These are phyloP conservation scores for Trachurus trachurus DNA, from an alignment of 2,797 vertebrate species.

Conservation along the genomic window DNA sequence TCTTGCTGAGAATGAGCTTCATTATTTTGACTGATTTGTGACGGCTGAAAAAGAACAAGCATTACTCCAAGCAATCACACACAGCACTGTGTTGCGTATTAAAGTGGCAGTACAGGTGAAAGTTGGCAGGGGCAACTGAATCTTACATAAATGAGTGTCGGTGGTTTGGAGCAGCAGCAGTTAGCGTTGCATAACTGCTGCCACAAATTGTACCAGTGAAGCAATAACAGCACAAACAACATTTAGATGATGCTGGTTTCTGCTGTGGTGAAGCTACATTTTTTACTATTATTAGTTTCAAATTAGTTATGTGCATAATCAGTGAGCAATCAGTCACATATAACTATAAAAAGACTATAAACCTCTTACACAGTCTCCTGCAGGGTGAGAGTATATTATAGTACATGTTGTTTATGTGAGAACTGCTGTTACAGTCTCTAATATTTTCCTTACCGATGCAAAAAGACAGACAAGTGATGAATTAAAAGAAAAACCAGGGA, in stretches of 20 bases:
- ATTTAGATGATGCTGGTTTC: constrained; percentile 9
- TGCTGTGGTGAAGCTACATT: not conserved
- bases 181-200: constrained; percentile 33
- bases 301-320: not conserved
- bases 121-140: constrained; percentile 22
- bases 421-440: not conserved
- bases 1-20: constrained; percentile 48
- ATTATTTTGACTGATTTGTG: constrained; percentile 68
- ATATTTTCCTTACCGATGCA: not conserved
- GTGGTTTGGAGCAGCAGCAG: constrained; percentile 44
- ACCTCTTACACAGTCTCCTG: not conserved
- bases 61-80: constrained; percentile 43
- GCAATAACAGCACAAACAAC: constrained; percentile 32
- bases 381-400: no score
- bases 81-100: constrained; percentile 41
- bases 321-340: not conserved
- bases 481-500: no score
- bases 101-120: constrained; percentile 46
- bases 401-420: no score
- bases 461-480: not conserved
- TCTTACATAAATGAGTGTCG: constrained; percentile 41
- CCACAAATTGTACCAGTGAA: constrained; percentile 32
- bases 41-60: constrained; percentile 41
- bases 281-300: not conserved
- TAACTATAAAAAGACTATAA: no score